These are phyloP conservation scores for Morpho deidamia DNA, from an alignment of 2,888 invertebrate genomes.

Conservation along the genomic window DNA sequence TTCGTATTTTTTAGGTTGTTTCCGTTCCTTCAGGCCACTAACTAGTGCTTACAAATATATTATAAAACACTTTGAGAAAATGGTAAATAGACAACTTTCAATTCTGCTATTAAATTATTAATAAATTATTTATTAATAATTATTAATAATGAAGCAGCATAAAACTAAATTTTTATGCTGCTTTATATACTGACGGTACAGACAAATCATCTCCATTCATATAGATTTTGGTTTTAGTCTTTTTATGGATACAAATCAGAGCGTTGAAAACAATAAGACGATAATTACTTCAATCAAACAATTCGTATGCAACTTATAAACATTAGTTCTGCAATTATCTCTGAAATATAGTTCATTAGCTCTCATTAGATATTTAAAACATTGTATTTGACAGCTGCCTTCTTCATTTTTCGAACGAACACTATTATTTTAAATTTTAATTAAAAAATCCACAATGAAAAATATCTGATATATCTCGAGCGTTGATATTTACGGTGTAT, in stretches of 20 bases:
- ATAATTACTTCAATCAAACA: slow-evolving; percentile 57
- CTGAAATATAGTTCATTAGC: slow-evolving; percentile 67
- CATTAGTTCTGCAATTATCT: slow-evolving; percentile 51
- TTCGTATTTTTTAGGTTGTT: too few species aligned
- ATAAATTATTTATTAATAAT: too few species aligned
- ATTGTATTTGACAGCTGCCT: slow-evolving; percentile 10
- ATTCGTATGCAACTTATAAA: slow-evolving; percentile 66
- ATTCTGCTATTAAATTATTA: too few species aligned
- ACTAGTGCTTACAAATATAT: too few species aligned
- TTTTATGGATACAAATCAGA: slow-evolving; percentile 30
- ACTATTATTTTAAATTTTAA: slow-evolving; percentile 9
- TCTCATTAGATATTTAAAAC: slow-evolving; percentile 71
- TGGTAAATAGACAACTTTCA: too few species aligned
- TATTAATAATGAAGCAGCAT: too few species aligned
- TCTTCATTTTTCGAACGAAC: slow-evolving; percentile 7
- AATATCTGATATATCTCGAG: not conserved
- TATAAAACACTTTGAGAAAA: too few species aligned
- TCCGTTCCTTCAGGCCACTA: too few species aligned
- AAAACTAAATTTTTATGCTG: not conserved
- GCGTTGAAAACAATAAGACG: slow-evolving; percentile 38
- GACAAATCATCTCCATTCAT: slow-evolving; percentile 19
- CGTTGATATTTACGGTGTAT: slow-evolving; percentile 7
- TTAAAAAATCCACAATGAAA: slow-evolving; percentile 1
- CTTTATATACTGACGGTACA: slow-evolving; percentile 22
- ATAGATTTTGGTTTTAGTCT: slow-evolving; percentile 2